Evolutionary conservation across 2,113 vertebrate genomes (phyloP), one percentile per base, ranked within the genome.

Genomic region (Chloroceryle aenea): DNA sequence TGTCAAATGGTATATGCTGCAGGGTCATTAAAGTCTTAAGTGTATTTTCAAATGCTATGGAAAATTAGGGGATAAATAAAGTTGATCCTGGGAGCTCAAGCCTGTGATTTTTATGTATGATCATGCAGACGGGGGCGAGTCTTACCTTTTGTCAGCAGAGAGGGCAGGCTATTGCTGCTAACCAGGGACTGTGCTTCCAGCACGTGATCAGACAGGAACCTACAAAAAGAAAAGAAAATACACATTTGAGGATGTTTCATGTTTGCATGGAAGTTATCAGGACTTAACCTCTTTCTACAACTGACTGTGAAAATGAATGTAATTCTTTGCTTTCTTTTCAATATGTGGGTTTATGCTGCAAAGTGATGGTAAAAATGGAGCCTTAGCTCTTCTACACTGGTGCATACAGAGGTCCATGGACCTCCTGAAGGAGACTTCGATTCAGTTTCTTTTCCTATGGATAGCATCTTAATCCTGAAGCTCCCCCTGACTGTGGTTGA

Each of bases 131-230:
- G 52, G 64, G 82, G 42, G 38, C 36, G 47, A 68, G 43, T 50
- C 67, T 79, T 96, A 98, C 99, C 98, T 99, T 98, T 92, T 98
- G 98, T 96, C 98, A 98, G 96, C 98, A 99, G 85, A 99, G 98
- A 79, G 99, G 98, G 75, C 98, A 99, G 91, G 92, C 98, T 96
- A 99, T 97, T 7, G 98, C 98, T 42, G 98, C 98, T 79, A 98
- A 91, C 98, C 98, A 98, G 40, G 98, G 97, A n/a, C 98, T 98
- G 7, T 99, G 98, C 89, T 98, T 99, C 98, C 98, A 99, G 90
- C 97, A 99, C 16, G 97, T 87, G 53, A 99, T 99, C 78, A 99
- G 97, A 96, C 98, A 99, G 67, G 98, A 96, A 55, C 98, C 98
- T 99, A 92, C 38, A 63, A 76, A 83, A 34, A 55, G 87, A 74